A percentile compares a stretch with the other conserved stretches of the same genome.
phyloP scores from a whole-genome alignment of 1,140 invertebrate genomes.

The Cyclina sinensis region DNA sequence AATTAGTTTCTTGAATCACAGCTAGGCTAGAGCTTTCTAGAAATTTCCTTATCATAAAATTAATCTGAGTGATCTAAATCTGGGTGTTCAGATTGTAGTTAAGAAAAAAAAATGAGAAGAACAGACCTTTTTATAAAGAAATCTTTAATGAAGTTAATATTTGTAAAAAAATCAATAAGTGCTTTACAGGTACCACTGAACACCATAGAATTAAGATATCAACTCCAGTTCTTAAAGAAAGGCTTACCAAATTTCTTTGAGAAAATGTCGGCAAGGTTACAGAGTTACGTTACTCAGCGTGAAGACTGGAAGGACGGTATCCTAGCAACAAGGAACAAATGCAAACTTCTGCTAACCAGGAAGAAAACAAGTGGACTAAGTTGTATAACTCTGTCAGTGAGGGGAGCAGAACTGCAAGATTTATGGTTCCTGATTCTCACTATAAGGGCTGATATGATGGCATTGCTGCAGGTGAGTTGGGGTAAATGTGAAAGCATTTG shows the following conservation, averaged over 20 bases:
- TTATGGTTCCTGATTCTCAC: slow-evolving; percentile 79
- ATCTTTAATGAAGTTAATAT: no score
- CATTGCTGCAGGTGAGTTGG: slow-evolving; percentile 68
- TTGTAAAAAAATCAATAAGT: no score
- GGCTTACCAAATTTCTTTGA: slow-evolving; percentile 84
- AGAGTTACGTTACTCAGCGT: slow-evolving; percentile 76
- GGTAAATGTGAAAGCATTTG: neutral
- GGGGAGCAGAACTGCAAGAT: slow-evolving; percentile 81
- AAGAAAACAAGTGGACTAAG: slow-evolving; percentile 66
- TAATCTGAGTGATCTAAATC: no score
- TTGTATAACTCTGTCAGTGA: slow-evolving; percentile 72
- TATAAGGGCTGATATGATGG: slow-evolving; percentile 73
- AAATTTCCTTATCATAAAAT: no score
- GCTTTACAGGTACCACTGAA: slow-evolving; percentile 72
- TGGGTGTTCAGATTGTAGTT: no score
- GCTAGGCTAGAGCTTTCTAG: no score
- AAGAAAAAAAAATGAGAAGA: no score
- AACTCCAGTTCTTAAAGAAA: slow-evolving; percentile 77
- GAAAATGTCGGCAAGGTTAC: slow-evolving; percentile 81
- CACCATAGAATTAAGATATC: slow-evolving; percentile 76
- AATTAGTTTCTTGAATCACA: no score
- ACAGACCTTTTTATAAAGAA: no score
- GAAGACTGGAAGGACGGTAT: slow-evolving; percentile 83
- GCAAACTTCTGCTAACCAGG: slow-evolving; percentile 75
- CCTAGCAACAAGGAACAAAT: slow-evolving; percentile 76